Conservation (phyloP, 2,888 invertebrate genomes). For the Nymphalis c-album region DNA sequence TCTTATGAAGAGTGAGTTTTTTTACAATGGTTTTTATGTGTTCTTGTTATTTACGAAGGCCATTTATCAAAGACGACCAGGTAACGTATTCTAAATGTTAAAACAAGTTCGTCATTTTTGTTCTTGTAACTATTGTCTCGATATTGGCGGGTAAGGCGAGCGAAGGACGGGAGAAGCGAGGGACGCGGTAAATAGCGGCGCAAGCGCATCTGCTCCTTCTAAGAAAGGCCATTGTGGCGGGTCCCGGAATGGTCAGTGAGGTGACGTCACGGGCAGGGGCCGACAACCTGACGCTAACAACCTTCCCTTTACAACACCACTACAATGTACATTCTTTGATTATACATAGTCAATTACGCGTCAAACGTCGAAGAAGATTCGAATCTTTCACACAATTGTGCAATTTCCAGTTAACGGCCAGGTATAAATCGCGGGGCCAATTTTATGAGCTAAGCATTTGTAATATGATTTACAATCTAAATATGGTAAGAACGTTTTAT, state of each 20-base stretch:
- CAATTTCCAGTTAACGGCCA: constrained; percentile 22
- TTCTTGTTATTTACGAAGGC: constrained; percentile 28
- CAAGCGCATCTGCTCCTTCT: constrained; percentile 78
- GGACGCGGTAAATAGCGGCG: constrained; percentile 67
- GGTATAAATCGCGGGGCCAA: constrained; percentile 5
- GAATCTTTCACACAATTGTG: constrained; percentile 28
- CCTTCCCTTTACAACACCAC: constrained; percentile 48
- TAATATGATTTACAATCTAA: neutral
- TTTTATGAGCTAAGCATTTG: neutral
- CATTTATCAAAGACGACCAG: constrained; percentile 27
- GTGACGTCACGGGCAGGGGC: constrained; percentile 79
- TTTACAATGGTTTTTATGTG: constrained; percentile 48
- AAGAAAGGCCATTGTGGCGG: constrained; percentile 78
- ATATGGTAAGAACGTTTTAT: neutral
- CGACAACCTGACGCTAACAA: constrained; percentile 70
- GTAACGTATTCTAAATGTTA: constrained; percentile 31
- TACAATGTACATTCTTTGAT: constrained; percentile 28
- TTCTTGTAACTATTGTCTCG: constrained; percentile 27
- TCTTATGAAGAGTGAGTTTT: constrained; percentile 67
- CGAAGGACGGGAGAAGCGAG: constrained; percentile 51
- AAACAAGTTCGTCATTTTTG: constrained; percentile 21
- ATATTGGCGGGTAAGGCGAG: constrained; percentile 53
- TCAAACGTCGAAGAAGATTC: constrained; percentile 13
- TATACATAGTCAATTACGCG: constrained; percentile 19
- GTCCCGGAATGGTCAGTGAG: constrained; percentile 76